A percentile compares a stretch with the other conserved stretches of the same genome.
phyloP scores from a whole-genome alignment of 2,888 invertebrate genomes.

The Anodontia alba region DNA sequence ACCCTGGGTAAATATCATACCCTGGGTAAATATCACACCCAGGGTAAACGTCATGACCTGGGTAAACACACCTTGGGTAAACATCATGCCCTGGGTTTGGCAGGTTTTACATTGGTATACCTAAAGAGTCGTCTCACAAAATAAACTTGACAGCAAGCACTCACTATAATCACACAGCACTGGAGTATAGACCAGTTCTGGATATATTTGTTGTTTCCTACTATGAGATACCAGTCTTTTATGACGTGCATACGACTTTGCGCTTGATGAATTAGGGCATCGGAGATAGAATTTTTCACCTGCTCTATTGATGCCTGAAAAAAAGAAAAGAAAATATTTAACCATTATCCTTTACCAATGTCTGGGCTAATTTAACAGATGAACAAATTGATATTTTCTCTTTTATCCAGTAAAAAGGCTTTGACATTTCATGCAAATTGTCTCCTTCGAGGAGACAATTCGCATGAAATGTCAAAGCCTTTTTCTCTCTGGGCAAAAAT shows the following conservation, averaged over 20 bases:
- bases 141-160: constrained; percentile 93
- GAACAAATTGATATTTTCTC: too few relatives aligned
- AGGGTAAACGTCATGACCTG: too few relatives aligned
- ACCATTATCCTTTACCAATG: not conserved
- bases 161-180: constrained; percentile 92
- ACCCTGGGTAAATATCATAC: too few relatives aligned
- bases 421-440: too few relatives aligned
- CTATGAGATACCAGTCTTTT: constrained; percentile 75
- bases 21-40: too few relatives aligned
- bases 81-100: constrained; percentile 72
- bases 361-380: too few relatives aligned
- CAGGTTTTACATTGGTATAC: constrained; percentile 86
- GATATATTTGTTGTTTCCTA: constrained; percentile 86
- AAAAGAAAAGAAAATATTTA: not conserved
- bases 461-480: too few relatives aligned
- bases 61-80: too few relatives aligned
- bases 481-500: too few relatives aligned
- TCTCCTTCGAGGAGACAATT: too few relatives aligned
- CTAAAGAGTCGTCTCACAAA: constrained; percentile 96
- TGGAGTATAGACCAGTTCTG: constrained; percentile 95
- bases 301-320: constrained; percentile 68
- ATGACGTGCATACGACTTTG: constrained; percentile 70
- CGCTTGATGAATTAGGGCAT: constrained; percentile 66
- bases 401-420: too few relatives aligned
- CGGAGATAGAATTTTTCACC: constrained; percentile 69